These are phyloP conservation scores for Lycocorax pyrrhopterus DNA, from an alignment of 2,113 vertebrate genomes.

Conservation along the genomic window DNA sequence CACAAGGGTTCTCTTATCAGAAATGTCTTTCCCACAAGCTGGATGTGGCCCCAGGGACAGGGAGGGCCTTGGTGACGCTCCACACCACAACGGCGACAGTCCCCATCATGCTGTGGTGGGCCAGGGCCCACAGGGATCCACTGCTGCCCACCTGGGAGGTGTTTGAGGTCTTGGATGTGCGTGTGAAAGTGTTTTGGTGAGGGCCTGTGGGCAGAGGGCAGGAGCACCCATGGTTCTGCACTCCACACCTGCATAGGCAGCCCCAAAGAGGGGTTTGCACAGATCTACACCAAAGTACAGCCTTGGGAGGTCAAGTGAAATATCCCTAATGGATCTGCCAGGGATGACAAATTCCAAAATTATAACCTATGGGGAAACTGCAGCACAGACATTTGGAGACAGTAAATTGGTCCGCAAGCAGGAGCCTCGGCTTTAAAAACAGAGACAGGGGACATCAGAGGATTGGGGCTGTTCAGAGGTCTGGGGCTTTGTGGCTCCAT, in stretches of 20 bases:
- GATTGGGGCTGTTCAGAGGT: not conserved
- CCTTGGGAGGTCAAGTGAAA: not conserved
- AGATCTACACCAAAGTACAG: not conserved
- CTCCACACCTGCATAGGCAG: not conserved
- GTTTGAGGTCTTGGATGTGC: not conserved
- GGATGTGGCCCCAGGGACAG: not conserved
- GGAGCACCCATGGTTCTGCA: not conserved
- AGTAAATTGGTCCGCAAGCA: not conserved
- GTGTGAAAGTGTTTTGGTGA: fast-evolving
- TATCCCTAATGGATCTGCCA: not conserved
- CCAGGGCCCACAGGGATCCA: not conserved
- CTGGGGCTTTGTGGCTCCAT: not conserved
- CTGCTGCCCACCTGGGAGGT: not conserved
- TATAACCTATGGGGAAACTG: not conserved
- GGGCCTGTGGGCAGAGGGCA: not conserved
- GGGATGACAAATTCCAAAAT: not conserved
- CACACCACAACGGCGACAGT: fast-evolving
- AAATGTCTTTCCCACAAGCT: fast-evolving
- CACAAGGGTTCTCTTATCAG: not conserved
- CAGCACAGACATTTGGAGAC: not conserved
- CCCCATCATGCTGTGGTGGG: not conserved
- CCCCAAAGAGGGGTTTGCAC: not conserved
- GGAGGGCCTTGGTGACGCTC: not conserved
- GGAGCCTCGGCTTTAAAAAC: not conserved
- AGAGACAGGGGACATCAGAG: not conserved